Conservation (phyloP, 2,797 vertebrate genomes). For the Crax fasciolata region DNA sequence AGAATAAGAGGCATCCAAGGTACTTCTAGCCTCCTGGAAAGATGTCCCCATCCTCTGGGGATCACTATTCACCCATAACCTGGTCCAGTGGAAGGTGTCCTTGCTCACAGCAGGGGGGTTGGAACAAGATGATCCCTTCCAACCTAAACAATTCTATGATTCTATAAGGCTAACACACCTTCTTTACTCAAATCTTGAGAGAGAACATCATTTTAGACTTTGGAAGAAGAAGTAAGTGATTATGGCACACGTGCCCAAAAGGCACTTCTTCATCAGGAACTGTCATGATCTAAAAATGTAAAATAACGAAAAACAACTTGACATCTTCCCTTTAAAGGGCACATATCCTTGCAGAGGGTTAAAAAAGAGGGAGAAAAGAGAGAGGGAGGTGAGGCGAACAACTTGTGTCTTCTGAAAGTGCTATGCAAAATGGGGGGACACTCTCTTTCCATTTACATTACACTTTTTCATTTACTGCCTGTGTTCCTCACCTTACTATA, state of each 20-base stretch:
- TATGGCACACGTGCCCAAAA: neutral
- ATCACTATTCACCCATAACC: neutral
- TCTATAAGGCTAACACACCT: neutral
- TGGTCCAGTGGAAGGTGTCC: too few species aligned
- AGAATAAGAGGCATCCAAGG: neutral
- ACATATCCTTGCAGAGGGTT: neutral
- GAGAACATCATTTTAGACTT: neutral
- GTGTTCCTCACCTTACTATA: neutral
- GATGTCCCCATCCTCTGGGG: accelerated
- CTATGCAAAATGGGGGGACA: neutral
- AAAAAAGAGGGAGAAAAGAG: neutral
- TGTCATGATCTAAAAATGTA: neutral
- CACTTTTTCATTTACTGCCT: neutral
- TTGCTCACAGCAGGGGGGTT: too few species aligned
- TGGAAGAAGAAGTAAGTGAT: neutral
- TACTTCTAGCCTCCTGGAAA: neutral
- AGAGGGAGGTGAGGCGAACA: neutral
- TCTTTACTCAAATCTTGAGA: neutral
- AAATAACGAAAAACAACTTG: neutral
- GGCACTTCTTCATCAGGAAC: neutral
- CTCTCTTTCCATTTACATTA: neutral
- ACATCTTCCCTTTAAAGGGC: neutral
- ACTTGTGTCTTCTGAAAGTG: neutral
- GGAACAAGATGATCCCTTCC: too few species aligned
- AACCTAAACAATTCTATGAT: too few species aligned